These are phyloP conservation scores for Lapara coniferarum DNA, from an alignment of 2,888 invertebrate genomes.

Conservation along the genomic window DNA sequence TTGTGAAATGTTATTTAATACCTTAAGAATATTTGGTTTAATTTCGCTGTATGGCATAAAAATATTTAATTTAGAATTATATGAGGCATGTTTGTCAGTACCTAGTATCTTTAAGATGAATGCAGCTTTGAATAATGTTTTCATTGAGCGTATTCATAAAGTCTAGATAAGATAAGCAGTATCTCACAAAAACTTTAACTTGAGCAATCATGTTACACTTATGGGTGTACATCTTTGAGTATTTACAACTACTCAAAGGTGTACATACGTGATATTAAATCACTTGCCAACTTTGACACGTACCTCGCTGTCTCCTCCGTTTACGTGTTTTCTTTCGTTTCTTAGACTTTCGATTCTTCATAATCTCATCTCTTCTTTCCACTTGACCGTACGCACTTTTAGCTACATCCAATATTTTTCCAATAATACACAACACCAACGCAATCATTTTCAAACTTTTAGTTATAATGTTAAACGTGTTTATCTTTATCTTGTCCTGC, in stretches of 20 bases:
- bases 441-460: conserved; percentile 63
- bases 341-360: neutral
- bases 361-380: conserved; percentile 12
- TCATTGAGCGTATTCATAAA: neutral
- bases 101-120: neutral
- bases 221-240: too few species aligned
- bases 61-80: too few species aligned
- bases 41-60: too few species aligned
- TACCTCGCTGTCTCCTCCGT: conserved; percentile 18
- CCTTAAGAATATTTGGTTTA: too few species aligned
- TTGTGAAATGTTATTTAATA: neutral
- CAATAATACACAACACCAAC: conserved; percentile 63
- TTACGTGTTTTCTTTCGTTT: conserved; percentile 20
- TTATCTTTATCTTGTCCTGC: conserved; percentile 41
- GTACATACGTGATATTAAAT: too few species aligned
- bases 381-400: conserved; percentile 39
- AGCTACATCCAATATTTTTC: conserved; percentile 61
- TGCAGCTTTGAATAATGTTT: neutral
- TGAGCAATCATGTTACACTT: too few species aligned
- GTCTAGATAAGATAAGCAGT: neutral
- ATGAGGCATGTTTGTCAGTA: too few species aligned
- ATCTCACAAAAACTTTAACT: neutral
- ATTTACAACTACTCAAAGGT: too few species aligned
- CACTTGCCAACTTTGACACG: neutral
- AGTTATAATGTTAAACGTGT: conserved; percentile 34